Evolutionary conservation across 1,140 invertebrate genomes (phyloP).

Genomic region (Physella acuta): DNA sequence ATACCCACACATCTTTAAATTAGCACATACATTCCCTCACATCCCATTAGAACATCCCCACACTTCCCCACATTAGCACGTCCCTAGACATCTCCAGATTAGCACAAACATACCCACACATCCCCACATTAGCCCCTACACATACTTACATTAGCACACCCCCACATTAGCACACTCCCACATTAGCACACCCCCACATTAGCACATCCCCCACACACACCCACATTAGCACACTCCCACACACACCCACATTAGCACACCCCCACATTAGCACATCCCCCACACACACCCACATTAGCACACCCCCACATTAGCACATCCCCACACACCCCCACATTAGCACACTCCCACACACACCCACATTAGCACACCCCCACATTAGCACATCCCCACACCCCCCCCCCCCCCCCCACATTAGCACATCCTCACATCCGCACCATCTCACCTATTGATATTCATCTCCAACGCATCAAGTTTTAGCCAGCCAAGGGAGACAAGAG

Average conservation of each 20-base stretch:
- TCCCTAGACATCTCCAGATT: neutral
- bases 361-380: no score
- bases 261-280: neutral
- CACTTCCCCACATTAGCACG: neutral
- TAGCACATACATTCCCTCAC: neutral
- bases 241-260: neutral
- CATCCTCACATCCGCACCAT: no score
- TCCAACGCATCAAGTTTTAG: no score
- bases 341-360: no score
- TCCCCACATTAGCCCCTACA: neutral
- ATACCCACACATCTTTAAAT: neutral
- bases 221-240: no score
- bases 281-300: neutral
- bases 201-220: neutral
- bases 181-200: no score
- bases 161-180: no score
- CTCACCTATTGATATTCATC: no score
- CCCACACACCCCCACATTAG: neutral
- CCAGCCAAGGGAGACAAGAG: no score
- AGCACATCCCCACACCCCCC: no score
- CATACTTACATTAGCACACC: no score
- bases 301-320: neutral
- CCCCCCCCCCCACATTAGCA: no score
- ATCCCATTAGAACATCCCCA: neutral
- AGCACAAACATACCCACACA: neutral